Conservation (phyloP, 2,113 vertebrate genomes). For the Rynchops niger region DNA sequence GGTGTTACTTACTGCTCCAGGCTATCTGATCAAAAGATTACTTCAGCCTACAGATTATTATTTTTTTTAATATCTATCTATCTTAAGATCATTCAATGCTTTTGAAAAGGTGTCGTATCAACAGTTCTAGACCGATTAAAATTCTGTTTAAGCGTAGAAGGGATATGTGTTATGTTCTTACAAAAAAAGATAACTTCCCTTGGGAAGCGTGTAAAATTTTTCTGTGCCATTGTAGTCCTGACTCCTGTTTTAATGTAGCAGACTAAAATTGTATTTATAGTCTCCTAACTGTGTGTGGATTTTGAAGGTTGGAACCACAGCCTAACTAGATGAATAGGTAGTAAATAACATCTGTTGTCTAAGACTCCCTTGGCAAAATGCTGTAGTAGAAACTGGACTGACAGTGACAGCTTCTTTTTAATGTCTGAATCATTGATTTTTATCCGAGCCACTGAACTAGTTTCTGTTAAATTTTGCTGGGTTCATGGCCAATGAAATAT, state of each 20-base stretch:
- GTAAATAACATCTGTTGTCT: background rate
- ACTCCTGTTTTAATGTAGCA: background rate
- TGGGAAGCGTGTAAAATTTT: background rate
- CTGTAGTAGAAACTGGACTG: background rate
- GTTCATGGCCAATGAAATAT: background rate
- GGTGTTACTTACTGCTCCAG: background rate
- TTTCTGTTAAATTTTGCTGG: background rate
- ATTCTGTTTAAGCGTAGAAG: background rate
- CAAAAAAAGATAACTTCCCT: background rate
- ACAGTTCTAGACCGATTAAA: background rate
- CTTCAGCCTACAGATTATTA: background rate
- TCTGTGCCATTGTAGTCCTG: background rate
- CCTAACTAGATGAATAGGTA: background rate
- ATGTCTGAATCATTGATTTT: background rate
- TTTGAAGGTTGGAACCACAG: background rate
- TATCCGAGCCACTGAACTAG: background rate
- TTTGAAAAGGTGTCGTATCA: background rate
- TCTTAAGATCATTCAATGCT: background rate
- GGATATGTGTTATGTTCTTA: background rate
- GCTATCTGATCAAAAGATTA: background rate
- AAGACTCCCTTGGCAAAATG: background rate
- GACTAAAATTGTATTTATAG: background rate
- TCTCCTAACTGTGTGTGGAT: background rate
- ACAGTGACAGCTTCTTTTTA: background rate
- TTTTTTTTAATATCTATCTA: background rate